Evolutionary conservation across 2,113 vertebrate species (phyloP).

Genomic region (Ctenomys sociabilis): DNA sequence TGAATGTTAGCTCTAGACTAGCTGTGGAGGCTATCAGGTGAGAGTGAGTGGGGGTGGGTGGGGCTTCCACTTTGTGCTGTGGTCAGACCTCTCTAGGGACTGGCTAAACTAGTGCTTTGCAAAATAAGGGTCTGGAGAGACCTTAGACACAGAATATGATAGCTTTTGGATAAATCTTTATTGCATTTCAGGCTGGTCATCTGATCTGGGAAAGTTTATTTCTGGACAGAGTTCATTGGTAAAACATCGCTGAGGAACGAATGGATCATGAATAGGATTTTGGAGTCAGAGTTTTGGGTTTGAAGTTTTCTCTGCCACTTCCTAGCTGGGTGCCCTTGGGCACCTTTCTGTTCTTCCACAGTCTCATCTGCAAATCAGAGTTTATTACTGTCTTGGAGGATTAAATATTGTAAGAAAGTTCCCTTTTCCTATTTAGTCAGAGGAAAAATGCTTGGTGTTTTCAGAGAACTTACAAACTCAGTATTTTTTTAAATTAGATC

Average conservation of each 20-base stretch:
- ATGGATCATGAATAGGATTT: not conserved
- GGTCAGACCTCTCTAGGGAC: not conserved
- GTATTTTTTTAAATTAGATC: not conserved
- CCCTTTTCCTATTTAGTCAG: not conserved
- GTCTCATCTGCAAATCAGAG: not conserved
- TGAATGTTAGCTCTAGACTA: not conserved
- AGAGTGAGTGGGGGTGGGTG: not conserved
- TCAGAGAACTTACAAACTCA: not conserved
- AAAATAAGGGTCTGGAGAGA: not conserved
- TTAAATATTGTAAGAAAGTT: not conserved
- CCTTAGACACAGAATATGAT: not conserved
- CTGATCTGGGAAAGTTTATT: not conserved
- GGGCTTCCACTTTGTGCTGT: not conserved
- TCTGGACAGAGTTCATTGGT: slow-evolving; percentile 7
- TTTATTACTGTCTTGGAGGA: not conserved
- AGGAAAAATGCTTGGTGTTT: not conserved
- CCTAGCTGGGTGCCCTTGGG: not conserved
- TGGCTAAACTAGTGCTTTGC: not conserved
- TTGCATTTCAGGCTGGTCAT: not conserved
- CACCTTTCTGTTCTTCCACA: not conserved
- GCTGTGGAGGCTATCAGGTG: not conserved
- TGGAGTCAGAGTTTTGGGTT: not conserved
- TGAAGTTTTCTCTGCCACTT: not conserved
- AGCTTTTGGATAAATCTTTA: not conserved
- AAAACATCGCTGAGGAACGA: not conserved